Evolutionary conservation across 2,888 invertebrate species (phyloP).

Genomic region (Dichetophora obliterata): DNA sequence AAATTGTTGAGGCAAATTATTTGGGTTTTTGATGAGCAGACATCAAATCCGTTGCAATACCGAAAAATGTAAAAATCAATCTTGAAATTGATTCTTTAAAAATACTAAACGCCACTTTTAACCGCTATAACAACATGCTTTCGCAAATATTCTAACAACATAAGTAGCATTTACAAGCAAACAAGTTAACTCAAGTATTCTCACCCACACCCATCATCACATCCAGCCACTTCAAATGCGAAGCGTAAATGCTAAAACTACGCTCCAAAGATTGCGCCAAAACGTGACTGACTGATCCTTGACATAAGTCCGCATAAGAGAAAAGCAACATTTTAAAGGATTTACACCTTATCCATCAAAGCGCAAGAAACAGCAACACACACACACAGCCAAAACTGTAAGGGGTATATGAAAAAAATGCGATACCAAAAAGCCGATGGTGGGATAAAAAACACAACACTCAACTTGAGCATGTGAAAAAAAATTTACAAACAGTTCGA

Average conservation of each 20-base stretch:
- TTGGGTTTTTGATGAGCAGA: too few species aligned
- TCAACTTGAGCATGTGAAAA: constrained; percentile 1
- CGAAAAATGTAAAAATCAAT: too few species aligned
- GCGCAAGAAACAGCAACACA: constrained; percentile 14
- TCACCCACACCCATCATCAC: too few species aligned
- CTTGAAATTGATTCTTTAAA: too few species aligned
- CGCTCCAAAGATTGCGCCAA: background rate
- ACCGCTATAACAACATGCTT: too few species aligned
- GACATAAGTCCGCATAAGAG: background rate
- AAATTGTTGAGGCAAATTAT: too few species aligned
- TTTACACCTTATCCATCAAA: constrained; percentile 48
- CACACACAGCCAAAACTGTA: background rate
- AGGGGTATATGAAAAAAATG: background rate
- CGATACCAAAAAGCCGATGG: background rate
- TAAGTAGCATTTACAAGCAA: too few species aligned
- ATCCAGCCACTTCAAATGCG: too few species aligned
- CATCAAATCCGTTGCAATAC: too few species aligned
- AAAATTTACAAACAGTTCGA: background rate
- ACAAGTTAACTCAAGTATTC: too few species aligned
- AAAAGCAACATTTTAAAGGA: constrained; percentile 46
- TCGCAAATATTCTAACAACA: too few species aligned
- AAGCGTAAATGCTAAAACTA: constrained; percentile 1
- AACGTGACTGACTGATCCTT: background rate
- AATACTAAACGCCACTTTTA: too few species aligned
- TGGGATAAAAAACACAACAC: background rate